Conservation (phyloP, 2,888 invertebrate genomes). For the Yponomeuta evonymella region DNA sequence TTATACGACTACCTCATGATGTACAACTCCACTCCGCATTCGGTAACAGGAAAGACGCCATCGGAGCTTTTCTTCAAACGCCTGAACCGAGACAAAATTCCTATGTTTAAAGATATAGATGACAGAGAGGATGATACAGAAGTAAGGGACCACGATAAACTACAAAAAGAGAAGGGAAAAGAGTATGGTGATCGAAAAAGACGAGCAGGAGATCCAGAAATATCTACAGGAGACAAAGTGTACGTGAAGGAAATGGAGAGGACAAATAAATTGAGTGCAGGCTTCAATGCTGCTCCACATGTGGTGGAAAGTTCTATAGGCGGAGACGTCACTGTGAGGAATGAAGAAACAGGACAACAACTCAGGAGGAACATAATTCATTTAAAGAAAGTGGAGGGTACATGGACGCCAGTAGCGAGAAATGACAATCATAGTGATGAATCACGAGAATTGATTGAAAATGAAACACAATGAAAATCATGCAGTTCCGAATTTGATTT, state of each 20-base stretch:
- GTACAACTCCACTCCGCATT: conserved; percentile 34
- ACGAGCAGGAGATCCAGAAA: conserved; percentile 16
- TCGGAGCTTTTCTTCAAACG: conserved; percentile 25
- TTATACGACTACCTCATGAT: conserved; percentile 20
- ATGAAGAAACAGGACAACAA: conserved; percentile 21
- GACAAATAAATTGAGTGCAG: conserved; percentile 17
- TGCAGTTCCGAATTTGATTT: too few relatives aligned
- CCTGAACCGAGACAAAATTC: conserved; percentile 31
- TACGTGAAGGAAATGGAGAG: conserved; percentile 21
- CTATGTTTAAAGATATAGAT: conserved; percentile 17
- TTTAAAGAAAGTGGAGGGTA: conserved; percentile 21
- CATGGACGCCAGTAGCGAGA: conserved; percentile 16
- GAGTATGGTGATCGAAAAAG: conserved; percentile 23
- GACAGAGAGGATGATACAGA: conserved; percentile 17
- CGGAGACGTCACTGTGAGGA: conserved; percentile 18
- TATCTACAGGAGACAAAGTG: conserved; percentile 21
- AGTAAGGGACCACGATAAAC: conserved; percentile 22
- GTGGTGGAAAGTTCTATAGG: conserved; percentile 17
- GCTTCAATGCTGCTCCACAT: conserved; percentile 20
- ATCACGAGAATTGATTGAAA: too few relatives aligned
- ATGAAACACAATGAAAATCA: too few relatives aligned
- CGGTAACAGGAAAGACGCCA: conserved; percentile 23
- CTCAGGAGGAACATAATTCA: conserved; percentile 22
- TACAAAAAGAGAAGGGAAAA: conserved; percentile 23
- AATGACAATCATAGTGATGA: neutral